These are phyloP conservation scores for Loris lydekkerianus DNA, from an alignment of 2,797 vertebrate genomes.

Conservation along the genomic window DNA sequence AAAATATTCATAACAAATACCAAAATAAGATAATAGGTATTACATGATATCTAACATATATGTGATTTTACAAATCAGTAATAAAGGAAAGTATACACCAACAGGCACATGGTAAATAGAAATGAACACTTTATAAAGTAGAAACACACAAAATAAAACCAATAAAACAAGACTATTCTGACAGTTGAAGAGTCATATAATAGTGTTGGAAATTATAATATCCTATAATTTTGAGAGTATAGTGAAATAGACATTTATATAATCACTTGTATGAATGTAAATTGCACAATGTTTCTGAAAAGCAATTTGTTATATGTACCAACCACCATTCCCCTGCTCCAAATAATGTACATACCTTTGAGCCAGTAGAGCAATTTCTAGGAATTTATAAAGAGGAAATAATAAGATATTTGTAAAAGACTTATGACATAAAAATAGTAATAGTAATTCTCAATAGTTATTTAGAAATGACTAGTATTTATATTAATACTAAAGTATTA, in stretches of 20 bases:
- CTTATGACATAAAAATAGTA: neutral
- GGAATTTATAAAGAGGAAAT: slow-evolving; percentile 43
- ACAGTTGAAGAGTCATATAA: neutral
- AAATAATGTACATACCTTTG: slow-evolving; percentile 9
- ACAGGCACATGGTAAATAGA: slow-evolving; percentile 1
- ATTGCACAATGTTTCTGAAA: slow-evolving; percentile 5
- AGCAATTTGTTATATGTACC: neutral
- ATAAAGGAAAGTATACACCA: neutral
- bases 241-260: neutral
- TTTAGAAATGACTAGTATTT: neutral
- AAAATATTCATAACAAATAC: neutral
- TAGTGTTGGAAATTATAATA: neutral
- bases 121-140: slow-evolving; percentile 17
- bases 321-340: neutral
- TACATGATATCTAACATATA: neutral
- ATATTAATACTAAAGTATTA: too few species aligned
- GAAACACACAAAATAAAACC: neutral
- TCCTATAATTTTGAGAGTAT: neutral
- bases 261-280: neutral
- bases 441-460: neutral
- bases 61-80: neutral
- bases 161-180: slow-evolving; percentile 13
- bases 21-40: neutral
- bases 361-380: neutral
- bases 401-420: neutral